Evolutionary conservation across 2,888 invertebrate genomes (phyloP), one percentile per base, ranked within the genome.

Genomic region (Eumacrocentrus americanus): DNA sequence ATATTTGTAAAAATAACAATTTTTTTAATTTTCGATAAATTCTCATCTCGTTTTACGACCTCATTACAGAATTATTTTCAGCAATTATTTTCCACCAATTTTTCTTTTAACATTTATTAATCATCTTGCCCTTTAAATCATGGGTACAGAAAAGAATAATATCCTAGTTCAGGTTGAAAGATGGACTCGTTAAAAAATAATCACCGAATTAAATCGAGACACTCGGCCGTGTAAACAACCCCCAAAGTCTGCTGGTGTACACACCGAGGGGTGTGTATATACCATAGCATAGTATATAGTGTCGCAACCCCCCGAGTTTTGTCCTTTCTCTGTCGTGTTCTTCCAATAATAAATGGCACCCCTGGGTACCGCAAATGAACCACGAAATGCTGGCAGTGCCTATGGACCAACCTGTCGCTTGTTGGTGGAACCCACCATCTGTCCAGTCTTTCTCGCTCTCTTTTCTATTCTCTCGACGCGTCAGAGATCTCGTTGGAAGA

Each of bases 351-450:
- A 78, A 77, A 80, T 80, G 79, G 76, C 74, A 80, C 80, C 80
- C 80, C 73, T 79, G 80, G 80, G 80, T 76, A 79, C 80, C 80
- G 80, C 80, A 80, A 80, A 80, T 80, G 80, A 80, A 80, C 80
- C 80, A 80, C 80, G 80, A 80, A 80, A 80, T 80, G 77, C 78
- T 80, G 79, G 77, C 69, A 73, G 74, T 73, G 71, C 70, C 70
- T 63, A 66, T 68, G 77, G 76, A 74, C 76, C 79, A 79, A 80
- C 80, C 80, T 79, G 80, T 78, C 79, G 77, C 74, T 74, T 69
- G 70, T 63, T 66, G 63, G 25, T 42, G 58, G 70, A 72, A 58
- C 59, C 62, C 53, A 70, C 75, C 78, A 77, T 78, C 78, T 78
- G 77, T 76, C 75, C 75, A 69, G 62, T 64, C 54, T 67, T 60